Percentiles rank a stretch among this genome's conserved stretches.
These are phyloP conservation scores for Cynaeus angustus DNA, from an alignment of 2,888 invertebrate species.

Conservation along the genomic window DNA sequence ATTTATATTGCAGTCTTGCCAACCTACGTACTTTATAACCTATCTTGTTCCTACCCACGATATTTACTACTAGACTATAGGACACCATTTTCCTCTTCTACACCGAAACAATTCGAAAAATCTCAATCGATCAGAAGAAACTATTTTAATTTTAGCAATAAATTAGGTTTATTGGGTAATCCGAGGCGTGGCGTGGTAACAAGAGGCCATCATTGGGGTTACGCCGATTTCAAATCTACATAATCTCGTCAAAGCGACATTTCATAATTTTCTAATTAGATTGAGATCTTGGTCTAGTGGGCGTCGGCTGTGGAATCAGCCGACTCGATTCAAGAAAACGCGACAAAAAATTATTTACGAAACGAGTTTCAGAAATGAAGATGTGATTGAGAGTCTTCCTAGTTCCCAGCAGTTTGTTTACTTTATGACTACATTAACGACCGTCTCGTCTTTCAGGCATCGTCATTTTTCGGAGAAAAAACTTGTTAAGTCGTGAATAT, in stretches of 20 bases:
- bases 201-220: constrained; percentile 26
- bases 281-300: constrained; percentile 3
- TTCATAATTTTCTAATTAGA: constrained; percentile 7
- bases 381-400: constrained; percentile 1
- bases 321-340: neutral
- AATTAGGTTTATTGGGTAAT: constrained; percentile 30
- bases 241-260: constrained; percentile 6
- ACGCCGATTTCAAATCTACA: neutral
- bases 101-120: neutral
- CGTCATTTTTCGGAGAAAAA: constrained; percentile 1
- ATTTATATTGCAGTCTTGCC: constrained; percentile 68
- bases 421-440: constrained; percentile 21
- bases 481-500: constrained; percentile 6
- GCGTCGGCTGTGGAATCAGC: too few species aligned
- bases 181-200: constrained; percentile 28
- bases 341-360: neutral
- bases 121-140: constrained; percentile 14
- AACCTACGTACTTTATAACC: constrained; percentile 67
- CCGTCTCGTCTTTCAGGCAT: constrained; percentile 9
- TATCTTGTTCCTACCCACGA: constrained; percentile 66
- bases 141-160: constrained; percentile 30
- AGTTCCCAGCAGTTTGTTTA: constrained; percentile 29
- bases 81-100: neutral
- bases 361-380: constrained; percentile 3
- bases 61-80: constrained; percentile 57